Evolutionary conservation across 1,140 invertebrate genomes (phyloP).

Genomic region (Agrilus planipennis): DNA sequence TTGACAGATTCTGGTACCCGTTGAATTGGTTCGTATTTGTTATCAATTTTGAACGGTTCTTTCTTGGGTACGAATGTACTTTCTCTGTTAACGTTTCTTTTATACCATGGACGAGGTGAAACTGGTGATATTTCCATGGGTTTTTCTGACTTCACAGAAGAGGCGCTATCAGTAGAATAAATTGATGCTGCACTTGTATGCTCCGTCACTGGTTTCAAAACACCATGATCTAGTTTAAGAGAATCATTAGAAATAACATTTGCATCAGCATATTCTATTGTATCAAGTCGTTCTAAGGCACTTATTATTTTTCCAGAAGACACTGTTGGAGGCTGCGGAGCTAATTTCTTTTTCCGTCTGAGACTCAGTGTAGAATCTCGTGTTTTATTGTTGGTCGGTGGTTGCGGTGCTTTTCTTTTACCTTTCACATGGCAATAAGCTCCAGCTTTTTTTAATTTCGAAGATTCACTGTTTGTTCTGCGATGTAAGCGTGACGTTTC

Average conservation of each 20-base stretch:
- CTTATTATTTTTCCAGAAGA: constrained; percentile 12
- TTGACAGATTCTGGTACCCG: constrained; percentile 28
- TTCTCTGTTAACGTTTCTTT: constrained; percentile 32
- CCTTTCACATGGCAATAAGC: constrained; percentile 54
- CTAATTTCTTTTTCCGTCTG: constrained; percentile 44
- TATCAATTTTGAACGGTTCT: constrained; percentile 20
- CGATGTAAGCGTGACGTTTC: constrained; percentile 31
- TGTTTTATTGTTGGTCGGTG: constrained; percentile 36
- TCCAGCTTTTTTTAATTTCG: constrained; percentile 34
- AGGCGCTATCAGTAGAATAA: neutral
- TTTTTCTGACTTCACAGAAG: constrained; percentile 12
- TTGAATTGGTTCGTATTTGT: constrained; percentile 26
- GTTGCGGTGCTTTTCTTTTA: constrained; percentile 58
- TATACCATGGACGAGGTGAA: constrained; percentile 53
- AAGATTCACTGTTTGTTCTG: constrained; percentile 43
- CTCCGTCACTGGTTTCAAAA: constrained; percentile 31
- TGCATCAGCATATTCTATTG: constrained; percentile 14
- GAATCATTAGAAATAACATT: constrained; percentile 34
- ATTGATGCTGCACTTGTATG: constrained; percentile 6
- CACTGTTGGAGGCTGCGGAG: constrained; percentile 44
- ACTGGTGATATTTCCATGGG: constrained; percentile 27
- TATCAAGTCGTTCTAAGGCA: constrained; percentile 8
- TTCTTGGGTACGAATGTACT: constrained; percentile 9
- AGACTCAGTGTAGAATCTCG: constrained; percentile 26
- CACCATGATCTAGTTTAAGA: constrained; percentile 37